Conservation (phyloP, 2,888 invertebrate genomes). For the Brachypalpus laphriformis region DNA sequence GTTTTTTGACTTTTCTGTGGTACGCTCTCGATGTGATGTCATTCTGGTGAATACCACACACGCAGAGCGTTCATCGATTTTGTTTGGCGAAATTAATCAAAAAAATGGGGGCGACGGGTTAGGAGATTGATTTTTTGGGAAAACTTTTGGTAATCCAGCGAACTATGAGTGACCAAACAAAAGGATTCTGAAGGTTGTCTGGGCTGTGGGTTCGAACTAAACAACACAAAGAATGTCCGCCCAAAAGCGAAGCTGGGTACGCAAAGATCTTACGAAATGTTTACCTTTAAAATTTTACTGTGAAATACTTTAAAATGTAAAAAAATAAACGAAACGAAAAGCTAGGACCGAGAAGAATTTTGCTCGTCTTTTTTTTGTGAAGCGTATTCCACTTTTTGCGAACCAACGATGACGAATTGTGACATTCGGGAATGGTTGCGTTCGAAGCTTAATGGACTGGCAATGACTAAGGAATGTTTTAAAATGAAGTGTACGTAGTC, state of each 20-base stretch:
- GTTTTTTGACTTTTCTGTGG: constrained; percentile 38
- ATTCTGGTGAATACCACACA: constrained; percentile 52
- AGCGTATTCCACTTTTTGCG: constrained; percentile 61
- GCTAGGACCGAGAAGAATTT: constrained; percentile 21
- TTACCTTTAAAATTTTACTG: constrained; percentile 48
- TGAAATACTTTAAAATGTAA: constrained; percentile 58
- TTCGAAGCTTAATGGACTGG: neutral
- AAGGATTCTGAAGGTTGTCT: neutral
- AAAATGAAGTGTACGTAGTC: too few species aligned
- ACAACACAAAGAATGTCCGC: neutral
- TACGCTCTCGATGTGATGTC: constrained; percentile 60
- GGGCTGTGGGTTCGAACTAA: neutral
- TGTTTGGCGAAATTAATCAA: constrained; percentile 35
- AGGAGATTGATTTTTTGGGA: neutral
- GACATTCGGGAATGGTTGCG: constrained; percentile 43
- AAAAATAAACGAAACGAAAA: constrained; percentile 58
- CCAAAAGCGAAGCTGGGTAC: neutral
- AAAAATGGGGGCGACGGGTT: neutral
- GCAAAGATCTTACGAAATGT: neutral
- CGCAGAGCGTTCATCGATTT: constrained; percentile 50
- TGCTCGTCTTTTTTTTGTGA: neutral
- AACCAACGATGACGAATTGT: constrained; percentile 47
- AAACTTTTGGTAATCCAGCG: neutral
- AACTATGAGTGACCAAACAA: neutral
- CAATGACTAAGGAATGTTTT: too few species aligned